Conservation (phyloP, 2,888 invertebrate species). For the Apotomis turbidana region DNA sequence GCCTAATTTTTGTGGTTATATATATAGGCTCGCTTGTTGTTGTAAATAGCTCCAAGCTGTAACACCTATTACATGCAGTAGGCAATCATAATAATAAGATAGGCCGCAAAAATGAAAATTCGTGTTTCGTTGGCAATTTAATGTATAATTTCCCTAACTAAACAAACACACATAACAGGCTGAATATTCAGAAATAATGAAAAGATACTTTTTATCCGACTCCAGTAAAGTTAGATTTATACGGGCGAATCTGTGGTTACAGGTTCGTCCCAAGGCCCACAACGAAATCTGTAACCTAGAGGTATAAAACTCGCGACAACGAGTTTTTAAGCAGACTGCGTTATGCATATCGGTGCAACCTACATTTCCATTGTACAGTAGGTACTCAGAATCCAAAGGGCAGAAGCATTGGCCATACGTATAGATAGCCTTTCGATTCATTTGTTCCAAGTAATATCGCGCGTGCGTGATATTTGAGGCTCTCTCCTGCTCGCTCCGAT, state of each 20-base stretch:
- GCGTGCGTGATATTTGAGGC: conserved; percentile 27
- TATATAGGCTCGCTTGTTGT: background rate
- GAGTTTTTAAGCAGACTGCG: conserved; percentile 2
- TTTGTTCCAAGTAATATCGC: background rate
- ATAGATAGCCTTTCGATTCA: background rate
- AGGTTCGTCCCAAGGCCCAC: too few relatives aligned
- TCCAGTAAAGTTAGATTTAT: too few relatives aligned
- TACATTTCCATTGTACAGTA: conserved; percentile 26
- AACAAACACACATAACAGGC: conserved; percentile 14
- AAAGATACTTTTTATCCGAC: too few relatives aligned
- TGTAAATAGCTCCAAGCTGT: background rate
- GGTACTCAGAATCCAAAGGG: background rate
- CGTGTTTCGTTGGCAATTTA: conserved; percentile 11
- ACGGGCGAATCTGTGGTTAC: too few relatives aligned
- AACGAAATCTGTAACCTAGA: too few relatives aligned
- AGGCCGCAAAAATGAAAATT: conserved; percentile 16
- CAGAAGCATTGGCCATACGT: background rate
- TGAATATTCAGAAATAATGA: background rate
- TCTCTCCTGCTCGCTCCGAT: conserved; percentile 13
- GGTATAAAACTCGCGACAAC: background rate
- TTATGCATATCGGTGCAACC: conserved; percentile 4
- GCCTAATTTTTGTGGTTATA: too few relatives aligned
- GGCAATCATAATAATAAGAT: background rate
- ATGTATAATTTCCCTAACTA: conserved; percentile 18
- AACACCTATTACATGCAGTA: background rate